Percentiles rank a stretch among this genome's conserved stretches.
Conservation (phyloP, 2,888 invertebrate genomes). For the Tipula confusa region DNA sequence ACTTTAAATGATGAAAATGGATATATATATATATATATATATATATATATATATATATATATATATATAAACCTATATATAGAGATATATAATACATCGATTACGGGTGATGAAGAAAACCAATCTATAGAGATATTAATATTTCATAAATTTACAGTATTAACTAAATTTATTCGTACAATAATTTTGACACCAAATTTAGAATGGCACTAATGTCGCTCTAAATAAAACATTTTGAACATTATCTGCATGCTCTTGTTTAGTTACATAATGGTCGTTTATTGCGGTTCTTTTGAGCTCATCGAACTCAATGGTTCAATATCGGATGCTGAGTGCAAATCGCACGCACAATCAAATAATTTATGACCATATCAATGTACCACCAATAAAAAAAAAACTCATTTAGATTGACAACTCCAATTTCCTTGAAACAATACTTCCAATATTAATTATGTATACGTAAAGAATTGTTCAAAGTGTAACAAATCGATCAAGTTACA, state of each 20-base stretch:
- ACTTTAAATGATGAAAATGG: neutral
- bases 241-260: too few relatives aligned
- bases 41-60: too few relatives aligned
- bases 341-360: too few relatives aligned
- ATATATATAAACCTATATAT: neutral
- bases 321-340: too few relatives aligned
- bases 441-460: neutral
- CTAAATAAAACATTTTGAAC: neutral
- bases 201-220: neutral
- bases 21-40: neutral
- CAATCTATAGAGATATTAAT: neutral
- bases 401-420: too few relatives aligned
- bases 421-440: too few relatives aligned
- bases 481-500: neutral
- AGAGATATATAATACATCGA: neutral
- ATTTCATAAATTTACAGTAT: neutral
- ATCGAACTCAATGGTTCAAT: too few relatives aligned
- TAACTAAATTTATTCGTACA: neutral
- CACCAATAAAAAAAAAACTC: too few relatives aligned
- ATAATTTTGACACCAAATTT: too few relatives aligned
- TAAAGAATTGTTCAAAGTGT: neutral
- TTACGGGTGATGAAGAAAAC: neutral
- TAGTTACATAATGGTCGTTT: too few relatives aligned
- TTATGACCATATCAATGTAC: too few relatives aligned
- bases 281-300: too few relatives aligned